Percentiles rank a stretch among this genome's conserved stretches.
Conservation (phyloP, 1,140 invertebrate species). For the Brevipalpus yothersi region DNA sequence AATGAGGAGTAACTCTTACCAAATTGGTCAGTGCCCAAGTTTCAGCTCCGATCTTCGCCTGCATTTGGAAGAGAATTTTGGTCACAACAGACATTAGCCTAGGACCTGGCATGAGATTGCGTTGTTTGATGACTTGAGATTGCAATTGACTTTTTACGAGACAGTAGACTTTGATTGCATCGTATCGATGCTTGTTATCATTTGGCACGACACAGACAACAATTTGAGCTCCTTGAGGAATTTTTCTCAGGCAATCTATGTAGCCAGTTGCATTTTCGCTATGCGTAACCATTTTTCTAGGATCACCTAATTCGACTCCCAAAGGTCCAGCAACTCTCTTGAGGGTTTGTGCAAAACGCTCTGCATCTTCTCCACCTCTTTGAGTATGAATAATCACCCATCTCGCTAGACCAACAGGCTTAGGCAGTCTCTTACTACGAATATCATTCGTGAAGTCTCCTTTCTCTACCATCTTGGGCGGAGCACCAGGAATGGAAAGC, state of each 20-base stretch:
- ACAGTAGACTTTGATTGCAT: background rate
- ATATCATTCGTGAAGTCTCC: constrained; percentile 14
- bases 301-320: constrained; percentile 18
- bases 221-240: constrained; percentile 1
- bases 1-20: too few species aligned
- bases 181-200: constrained; percentile 41
- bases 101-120: constrained; percentile 26
- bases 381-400: constrained; percentile 42
- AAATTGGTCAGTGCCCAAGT: constrained; percentile 29
- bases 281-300: constrained; percentile 6
- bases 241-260: background rate
- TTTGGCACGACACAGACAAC: constrained; percentile 39
- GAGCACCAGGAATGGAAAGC: background rate
- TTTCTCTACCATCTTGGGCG: background rate
- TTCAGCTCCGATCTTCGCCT: constrained; percentile 31
- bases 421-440: constrained; percentile 12
- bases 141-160: background rate
- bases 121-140: constrained; percentile 39
- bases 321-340: constrained; percentile 16
- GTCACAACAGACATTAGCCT: constrained; percentile 45
- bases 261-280: background rate
- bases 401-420: constrained; percentile 26
- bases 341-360: constrained; percentile 17
- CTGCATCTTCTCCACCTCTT: constrained; percentile 22
- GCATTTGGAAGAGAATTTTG: constrained; percentile 38